phyloP scores from a whole-genome alignment of 2,888 invertebrate genomes.

The Byasa hedistus region DNA sequence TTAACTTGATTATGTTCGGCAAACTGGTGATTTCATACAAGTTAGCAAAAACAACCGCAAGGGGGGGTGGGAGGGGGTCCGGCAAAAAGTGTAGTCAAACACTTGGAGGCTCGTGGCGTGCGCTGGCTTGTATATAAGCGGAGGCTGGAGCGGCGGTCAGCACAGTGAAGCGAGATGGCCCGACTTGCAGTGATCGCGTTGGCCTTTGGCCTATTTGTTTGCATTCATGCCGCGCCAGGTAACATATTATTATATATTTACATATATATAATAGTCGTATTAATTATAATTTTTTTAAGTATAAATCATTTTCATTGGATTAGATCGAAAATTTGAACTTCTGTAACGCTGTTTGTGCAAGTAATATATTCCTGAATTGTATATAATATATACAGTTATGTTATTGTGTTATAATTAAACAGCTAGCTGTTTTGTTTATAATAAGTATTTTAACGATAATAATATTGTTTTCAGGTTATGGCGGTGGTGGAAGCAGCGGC shows the following conservation, averaged over 20 bases:
- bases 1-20: slow-evolving; percentile 8
- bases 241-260: slow-evolving; percentile 29
- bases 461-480: slow-evolving; percentile 36
- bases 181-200: slow-evolving; percentile 56
- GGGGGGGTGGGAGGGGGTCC: background rate
- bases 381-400: too few relatives aligned
- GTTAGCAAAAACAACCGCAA: slow-evolving; percentile 38
- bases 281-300: too few relatives aligned
- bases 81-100: slow-evolving; percentile 60
- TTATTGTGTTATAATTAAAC: too few relatives aligned
- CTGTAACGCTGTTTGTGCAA: too few relatives aligned
- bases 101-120: slow-evolving; percentile 55
- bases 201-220: slow-evolving; percentile 60
- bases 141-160: slow-evolving; percentile 27
- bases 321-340: too few relatives aligned
- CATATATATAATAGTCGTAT: background rate
- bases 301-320: too few relatives aligned
- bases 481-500: slow-evolving; percentile 46
- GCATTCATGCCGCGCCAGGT: slow-evolving; percentile 63
- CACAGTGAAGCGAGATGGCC: slow-evolving; percentile 57
- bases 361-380: too few relatives aligned
- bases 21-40: slow-evolving; percentile 29
- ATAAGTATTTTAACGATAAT: too few relatives aligned
- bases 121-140: slow-evolving; percentile 57
- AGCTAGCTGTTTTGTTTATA: too few relatives aligned